A percentile compares a stretch with the other conserved stretches of the same genome.
phyloP scores from a whole-genome alignment of 2,113 vertebrate species.

The Naja naja region DNA sequence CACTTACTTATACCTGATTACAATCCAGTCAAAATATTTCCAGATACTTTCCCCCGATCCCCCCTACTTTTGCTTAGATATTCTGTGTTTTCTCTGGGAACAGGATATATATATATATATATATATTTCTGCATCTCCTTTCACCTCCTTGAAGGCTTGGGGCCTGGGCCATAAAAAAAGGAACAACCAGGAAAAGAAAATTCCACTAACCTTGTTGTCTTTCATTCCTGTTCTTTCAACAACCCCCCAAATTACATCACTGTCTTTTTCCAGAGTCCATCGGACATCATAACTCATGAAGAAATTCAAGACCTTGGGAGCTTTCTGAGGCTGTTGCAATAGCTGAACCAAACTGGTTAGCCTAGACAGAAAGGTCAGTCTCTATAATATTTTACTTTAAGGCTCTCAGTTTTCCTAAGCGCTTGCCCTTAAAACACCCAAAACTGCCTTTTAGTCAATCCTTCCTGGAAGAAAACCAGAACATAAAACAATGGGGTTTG shows the following conservation, averaged over 20 bases:
- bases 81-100: background rate
- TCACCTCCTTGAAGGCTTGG: constrained; percentile 26
- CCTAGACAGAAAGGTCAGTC: background rate
- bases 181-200: background rate
- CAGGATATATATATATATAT: too few relatives aligned
- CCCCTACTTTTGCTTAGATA: background rate
- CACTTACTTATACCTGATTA: background rate
- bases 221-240: constrained; percentile 22
- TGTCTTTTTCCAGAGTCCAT: constrained; percentile 40
- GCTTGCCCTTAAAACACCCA: background rate
- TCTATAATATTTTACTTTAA: background rate
- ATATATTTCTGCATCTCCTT: background rate
- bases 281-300: background rate
- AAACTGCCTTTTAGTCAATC: background rate
- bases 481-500: background rate
- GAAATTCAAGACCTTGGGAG: background rate
- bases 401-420: background rate
- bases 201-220: constrained; percentile 31
- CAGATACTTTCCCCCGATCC: background rate
- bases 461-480: background rate
- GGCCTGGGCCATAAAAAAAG: background rate
- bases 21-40: background rate
- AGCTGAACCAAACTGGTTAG: background rate
- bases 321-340: background rate
- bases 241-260: constrained; percentile 40